Evolutionary conservation across 2,113 vertebrate genomes (phyloP), one percentile per base, ranked within the genome.

Genomic region (Antechinus stuartii): DNA sequence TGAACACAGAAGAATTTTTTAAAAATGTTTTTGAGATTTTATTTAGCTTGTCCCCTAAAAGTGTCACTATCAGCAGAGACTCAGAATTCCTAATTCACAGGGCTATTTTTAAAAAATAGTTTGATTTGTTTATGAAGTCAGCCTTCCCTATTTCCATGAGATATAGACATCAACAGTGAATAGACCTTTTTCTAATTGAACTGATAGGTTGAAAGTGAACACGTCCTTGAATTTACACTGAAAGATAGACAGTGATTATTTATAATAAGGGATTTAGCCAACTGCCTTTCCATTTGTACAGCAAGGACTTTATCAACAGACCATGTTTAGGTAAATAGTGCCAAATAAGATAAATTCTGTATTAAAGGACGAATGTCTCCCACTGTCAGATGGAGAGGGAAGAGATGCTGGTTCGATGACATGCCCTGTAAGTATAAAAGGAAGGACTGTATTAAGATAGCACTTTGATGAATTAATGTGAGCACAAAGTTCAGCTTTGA

Each of bases 181-280:
- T 97, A 98, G 98, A 98, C 97, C 97, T 98, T 98, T 90, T 97
- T 97, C 97, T 98, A 98, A 98, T 98, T 98, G 98, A 98, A 98
- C 98, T 96, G 98, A 97, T 98, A 98, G 97, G 97, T 98, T 96
- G 97, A 98, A 98, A 98, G 98, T 95, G 97, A 98, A 96, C 91
- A 47, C 97, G 98, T 94, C 98, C 98, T 98, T 98, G 98, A 98
- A 98, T 98, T 98, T 98, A 96, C 96, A 98, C 97, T 91, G 97
- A 97, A 98, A 97, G 97, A 98, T 94, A 97, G 97, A 97, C 97
- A 91, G 96, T 90, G 97, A 98, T 98, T 98, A 98, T 98, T 98
- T 98, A 97, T 98, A 98, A 98, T 98, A 97, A 98, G 96, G 96
- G 97, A 96, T 97, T 97, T 97, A 97, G 97, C 97, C 98, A 96